Conservation (phyloP, 2,888 invertebrate genomes). For the Philereme transversata region DNA sequence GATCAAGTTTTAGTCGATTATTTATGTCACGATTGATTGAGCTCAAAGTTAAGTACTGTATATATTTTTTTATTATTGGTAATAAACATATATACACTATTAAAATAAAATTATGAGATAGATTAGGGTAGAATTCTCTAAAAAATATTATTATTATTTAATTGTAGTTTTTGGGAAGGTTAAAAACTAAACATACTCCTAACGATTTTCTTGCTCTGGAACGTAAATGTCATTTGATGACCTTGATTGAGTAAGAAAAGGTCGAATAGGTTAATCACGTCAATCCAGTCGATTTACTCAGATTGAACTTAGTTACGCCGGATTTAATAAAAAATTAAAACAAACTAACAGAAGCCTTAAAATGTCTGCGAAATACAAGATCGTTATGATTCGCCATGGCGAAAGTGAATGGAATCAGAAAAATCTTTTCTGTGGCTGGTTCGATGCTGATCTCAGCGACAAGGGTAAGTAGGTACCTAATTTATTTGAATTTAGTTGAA, state of each 20-base stretch:
- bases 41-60: too few species aligned
- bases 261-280: conserved; percentile 62
- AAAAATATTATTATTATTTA: not conserved
- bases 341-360: conserved; percentile 30
- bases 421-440: conserved; percentile 90
- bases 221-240: not conserved
- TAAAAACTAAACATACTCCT: too few species aligned
- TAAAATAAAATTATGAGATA: too few species aligned
- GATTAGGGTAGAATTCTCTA: too few species aligned
- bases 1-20: conserved; percentile 8
- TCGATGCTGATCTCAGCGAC: conserved; percentile 87
- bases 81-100: too few species aligned
- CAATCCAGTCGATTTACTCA: conserved; percentile 10
- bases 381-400: conserved; percentile 90
- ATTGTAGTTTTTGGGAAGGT: too few species aligned
- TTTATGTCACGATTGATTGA: not conserved
- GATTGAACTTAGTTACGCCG: conserved; percentile 35
- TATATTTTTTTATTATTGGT: too few species aligned
- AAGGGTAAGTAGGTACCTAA: conserved; percentile 78
- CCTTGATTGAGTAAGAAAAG: conserved; percentile 44
- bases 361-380: conserved; percentile 81
- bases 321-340: conserved; percentile 26
- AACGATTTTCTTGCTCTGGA: not conserved
- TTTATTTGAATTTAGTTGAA: not conserved
- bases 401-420: conserved; percentile 91